A percentile compares a stretch with the other conserved stretches of the same genome.
Conservation (phyloP, 1,140 invertebrate species). For the Pentalonia nigronervosa region DNA sequence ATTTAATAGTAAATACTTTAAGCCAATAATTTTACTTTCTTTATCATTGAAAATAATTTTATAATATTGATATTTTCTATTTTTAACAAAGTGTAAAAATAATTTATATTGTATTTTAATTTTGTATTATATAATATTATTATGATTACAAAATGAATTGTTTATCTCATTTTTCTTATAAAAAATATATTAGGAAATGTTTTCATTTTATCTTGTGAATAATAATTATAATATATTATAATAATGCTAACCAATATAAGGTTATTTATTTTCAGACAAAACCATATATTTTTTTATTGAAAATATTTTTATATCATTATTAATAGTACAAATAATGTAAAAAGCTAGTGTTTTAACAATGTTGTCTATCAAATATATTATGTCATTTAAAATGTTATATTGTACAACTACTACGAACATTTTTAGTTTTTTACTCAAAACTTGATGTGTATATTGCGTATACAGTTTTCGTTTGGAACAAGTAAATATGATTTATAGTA, state of each 20-base stretch:
- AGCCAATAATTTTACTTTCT: no score
- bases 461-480: not conserved
- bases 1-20: no score
- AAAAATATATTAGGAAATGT: not conserved
- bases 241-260: no score
- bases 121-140: not conserved
- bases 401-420: not conserved
- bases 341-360: not conserved
- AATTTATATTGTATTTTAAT: no score
- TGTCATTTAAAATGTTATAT: not conserved
- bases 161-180: no score
- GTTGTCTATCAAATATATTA: not conserved
- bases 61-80: no score
- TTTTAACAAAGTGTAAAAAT: no score
- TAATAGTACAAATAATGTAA: not conserved
- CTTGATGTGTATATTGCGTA: not conserved
- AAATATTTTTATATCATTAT: not conserved
- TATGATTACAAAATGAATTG: not conserved
- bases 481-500: conserved; percentile 5
- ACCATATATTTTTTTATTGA: not conserved
- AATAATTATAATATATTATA: no score
- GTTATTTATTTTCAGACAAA: not conserved
- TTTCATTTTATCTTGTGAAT: not conserved
- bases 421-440: not conserved
- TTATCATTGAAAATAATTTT: no score